Percentiles rank a stretch among this genome's conserved stretches.
These are phyloP conservation scores for Eutolmus rufibarbis DNA, from an alignment of 2,888 invertebrate genomes.

Conservation along the genomic window DNA sequence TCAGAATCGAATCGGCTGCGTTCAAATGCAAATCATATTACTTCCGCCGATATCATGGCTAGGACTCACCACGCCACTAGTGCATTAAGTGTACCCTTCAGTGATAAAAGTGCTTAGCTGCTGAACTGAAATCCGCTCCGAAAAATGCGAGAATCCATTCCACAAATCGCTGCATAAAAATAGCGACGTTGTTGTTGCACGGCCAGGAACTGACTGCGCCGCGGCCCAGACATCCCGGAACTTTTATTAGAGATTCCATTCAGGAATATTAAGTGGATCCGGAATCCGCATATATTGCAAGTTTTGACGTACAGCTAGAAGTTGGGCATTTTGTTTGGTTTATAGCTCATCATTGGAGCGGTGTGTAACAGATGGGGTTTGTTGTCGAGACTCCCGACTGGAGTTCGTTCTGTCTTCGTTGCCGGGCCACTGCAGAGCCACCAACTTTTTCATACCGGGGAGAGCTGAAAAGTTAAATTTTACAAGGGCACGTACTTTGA, in stretches of 20 bases:
- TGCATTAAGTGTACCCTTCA: not conserved
- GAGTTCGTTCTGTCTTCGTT: not conserved
- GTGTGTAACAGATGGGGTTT: slow-evolving; percentile 10
- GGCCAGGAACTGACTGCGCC: not conserved
- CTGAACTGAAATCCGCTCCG: not conserved
- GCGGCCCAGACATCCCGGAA: not conserved
- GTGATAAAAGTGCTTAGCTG: not conserved
- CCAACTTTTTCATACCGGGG: not conserved
- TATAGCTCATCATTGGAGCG: slow-evolving; percentile 24
- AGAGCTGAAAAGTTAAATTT: slow-evolving; percentile 30
- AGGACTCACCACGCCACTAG: not conserved
- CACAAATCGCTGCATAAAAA: slow-evolving; percentile 12
- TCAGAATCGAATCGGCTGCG: not conserved
- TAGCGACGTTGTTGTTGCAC: not conserved
- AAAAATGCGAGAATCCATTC: not conserved
- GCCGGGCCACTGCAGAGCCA: not conserved
- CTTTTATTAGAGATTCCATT: slow-evolving; percentile 4
- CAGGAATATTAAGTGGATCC: slow-evolving; percentile 33
- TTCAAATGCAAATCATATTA: not conserved
- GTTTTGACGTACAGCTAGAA: slow-evolving; percentile 17
- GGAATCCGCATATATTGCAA: slow-evolving; percentile 4
- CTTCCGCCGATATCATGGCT: not conserved
- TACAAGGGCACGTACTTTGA: slow-evolving; percentile 18
- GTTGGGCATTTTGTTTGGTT: slow-evolving; percentile 18
- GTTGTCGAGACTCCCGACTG: not conserved